Evolutionary conservation across 2,113 vertebrate species (phyloP), one percentile per base, ranked within the genome.

Genomic region (Potamarius usumacintae): DNA sequence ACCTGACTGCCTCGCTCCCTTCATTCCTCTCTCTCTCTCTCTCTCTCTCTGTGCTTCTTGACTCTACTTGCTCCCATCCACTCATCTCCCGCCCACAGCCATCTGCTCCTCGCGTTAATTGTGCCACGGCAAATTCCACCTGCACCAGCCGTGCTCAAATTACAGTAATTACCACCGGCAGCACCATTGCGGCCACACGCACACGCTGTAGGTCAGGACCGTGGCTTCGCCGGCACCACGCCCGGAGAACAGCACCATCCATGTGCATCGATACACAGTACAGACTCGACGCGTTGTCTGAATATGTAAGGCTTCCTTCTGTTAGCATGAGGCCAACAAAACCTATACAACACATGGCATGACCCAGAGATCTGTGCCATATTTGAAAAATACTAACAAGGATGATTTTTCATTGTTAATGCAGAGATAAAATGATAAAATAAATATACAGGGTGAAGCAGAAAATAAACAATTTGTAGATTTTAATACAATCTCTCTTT

Each of bases 41-140:
- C 77, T 48, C 67, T 58, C 50, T 81, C 42, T 42, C 42, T 42
- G 42, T 42, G 42, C 53, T 78, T 55, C 77, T 48, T 63, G 72
- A 81, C 87, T 90, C 82, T 85, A 81, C 89, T 92, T 91, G 81
- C 82, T 92, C 90, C 92, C 90, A 88, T 42, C 90, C 92, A 89
- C 88, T 82, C 90, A 82, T 90, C 92, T 94, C 91, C 92, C 93
- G 89, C 94, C 94, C 94, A 94, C 94, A 90, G 89, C 95, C 95
- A 96, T 96, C 94, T 96, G 95, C 93, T 95, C 92, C 81, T 18
- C 93, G 93, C 93, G 93, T 94, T 95, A 95, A 95, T 95, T 95
- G 94, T 93, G 92, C 94, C 93, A 92, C 92, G 91, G 93, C 93
- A 93, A 93, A 94, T 92, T 95, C 95, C 95, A 96, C 95, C 95